Evolutionary conservation across 2,113 vertebrate genomes (phyloP).

Genomic region (Gallinago undulata): DNA sequence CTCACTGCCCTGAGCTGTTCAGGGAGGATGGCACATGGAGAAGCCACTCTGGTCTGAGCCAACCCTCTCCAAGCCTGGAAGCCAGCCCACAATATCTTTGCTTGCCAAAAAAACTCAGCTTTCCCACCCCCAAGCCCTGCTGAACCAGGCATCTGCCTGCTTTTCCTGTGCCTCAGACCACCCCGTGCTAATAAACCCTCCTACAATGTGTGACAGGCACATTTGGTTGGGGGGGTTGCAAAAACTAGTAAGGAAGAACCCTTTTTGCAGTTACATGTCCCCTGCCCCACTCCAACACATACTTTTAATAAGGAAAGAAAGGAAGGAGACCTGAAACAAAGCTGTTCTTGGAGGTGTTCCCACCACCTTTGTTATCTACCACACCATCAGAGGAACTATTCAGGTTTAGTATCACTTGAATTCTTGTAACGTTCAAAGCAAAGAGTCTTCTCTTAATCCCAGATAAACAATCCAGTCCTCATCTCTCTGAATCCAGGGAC

Average conservation of each 20-base stretch:
- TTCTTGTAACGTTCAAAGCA: not conserved
- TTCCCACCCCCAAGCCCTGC: not conserved
- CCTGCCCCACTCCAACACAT: not conserved
- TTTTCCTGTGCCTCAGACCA: not conserved
- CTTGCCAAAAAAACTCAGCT: not conserved
- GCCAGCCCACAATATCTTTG: not conserved
- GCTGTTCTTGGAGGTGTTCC: not conserved
- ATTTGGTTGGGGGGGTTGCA: not conserved
- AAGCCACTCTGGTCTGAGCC: not conserved
- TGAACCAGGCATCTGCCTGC: not conserved
- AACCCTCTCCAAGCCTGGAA: not conserved
- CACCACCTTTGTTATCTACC: accelerated
- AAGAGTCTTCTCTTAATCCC: not conserved
- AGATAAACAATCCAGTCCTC: not conserved
- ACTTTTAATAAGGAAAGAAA: not conserved
- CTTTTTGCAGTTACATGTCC: not conserved
- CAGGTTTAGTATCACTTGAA: not conserved
- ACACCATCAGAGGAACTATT: accelerated
- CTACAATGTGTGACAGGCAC: accelerated
- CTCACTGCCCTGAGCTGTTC: accelerated
- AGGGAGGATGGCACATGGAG: not conserved
- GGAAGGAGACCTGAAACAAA: not conserved
- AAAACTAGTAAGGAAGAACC: not conserved
- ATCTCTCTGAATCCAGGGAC: not conserved
- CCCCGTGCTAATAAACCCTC: not conserved